Conservation (phyloP, 1,140 invertebrate genomes). For the Drosophila bocqueti region DNA sequence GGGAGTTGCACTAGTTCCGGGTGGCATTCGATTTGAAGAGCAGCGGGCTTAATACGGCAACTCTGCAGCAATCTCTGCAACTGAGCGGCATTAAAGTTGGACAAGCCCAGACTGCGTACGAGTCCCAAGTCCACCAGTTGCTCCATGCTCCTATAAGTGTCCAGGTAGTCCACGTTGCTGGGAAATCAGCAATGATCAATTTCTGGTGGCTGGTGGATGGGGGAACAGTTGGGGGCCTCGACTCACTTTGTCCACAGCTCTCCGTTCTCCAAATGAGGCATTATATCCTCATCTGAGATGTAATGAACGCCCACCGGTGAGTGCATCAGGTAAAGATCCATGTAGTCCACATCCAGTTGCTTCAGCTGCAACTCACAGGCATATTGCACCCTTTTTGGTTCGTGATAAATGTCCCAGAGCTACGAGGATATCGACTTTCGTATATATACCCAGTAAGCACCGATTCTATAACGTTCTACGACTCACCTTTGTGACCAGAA, state of each 20-base stretch:
- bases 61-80: slow-evolving; percentile 89
- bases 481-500: slow-evolving; percentile 88
- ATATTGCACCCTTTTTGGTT: slow-evolving; percentile 57
- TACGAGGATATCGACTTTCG: slow-evolving; percentile 5
- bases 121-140: slow-evolving; percentile 90
- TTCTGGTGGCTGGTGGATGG: background rate
- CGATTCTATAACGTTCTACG: background rate
- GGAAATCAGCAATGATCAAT: slow-evolving; percentile 20
- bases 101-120: slow-evolving; percentile 92
- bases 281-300: slow-evolving; percentile 50
- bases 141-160: slow-evolving; percentile 96
- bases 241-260: slow-evolving; percentile 57
- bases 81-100: slow-evolving; percentile 95
- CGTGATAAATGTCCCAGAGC: slow-evolving; percentile 67
- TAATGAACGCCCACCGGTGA: slow-evolving; percentile 87
- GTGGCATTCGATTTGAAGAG: slow-evolving; percentile 93
- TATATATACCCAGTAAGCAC: background rate
- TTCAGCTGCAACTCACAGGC: slow-evolving; percentile 86
- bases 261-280: slow-evolving; percentile 40
- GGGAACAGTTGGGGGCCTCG: background rate
- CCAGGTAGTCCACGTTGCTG: slow-evolving; percentile 90
- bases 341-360: slow-evolving; percentile 89
- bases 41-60: slow-evolving; percentile 90
- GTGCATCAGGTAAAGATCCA: slow-evolving; percentile 92
- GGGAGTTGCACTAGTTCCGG: slow-evolving; percentile 92